Conservation (phyloP, 1,140 invertebrate species). For the Brevipalpus yothersi region DNA sequence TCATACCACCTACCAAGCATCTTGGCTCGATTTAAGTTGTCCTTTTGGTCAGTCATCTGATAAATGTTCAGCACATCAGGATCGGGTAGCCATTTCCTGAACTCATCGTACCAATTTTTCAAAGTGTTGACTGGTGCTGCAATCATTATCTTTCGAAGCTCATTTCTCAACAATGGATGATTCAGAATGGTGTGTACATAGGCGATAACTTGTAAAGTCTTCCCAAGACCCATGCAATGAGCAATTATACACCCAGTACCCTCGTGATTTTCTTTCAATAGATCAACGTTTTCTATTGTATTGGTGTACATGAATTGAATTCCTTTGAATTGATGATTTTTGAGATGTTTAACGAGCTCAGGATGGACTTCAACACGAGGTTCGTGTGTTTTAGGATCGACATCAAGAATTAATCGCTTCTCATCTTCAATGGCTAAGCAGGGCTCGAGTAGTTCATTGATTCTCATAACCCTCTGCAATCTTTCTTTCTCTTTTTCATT, state of each 20-base stretch:
- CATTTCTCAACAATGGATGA: not conserved
- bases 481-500: not conserved
- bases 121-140: not conserved
- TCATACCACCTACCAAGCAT: not conserved
- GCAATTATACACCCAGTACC: slow-evolving; percentile 75
- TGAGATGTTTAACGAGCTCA: not conserved
- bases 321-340: slow-evolving; percentile 48
- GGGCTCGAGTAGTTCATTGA: not conserved
- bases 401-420: not conserved
- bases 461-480: not conserved
- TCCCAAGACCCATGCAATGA: slow-evolving; percentile 98
- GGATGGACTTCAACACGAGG: not conserved
- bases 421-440: not conserved
- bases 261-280: slow-evolving; percentile 31
- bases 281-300: slow-evolving; percentile 63
- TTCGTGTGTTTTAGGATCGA: not conserved
- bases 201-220: slow-evolving; percentile 56
- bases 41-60: not conserved
- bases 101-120: not conserved
- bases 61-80: not conserved
- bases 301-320: slow-evolving; percentile 94
- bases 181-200: not conserved
- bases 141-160: not conserved
- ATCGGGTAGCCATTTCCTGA: not conserved
- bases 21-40: not conserved